Conservation (phyloP, 2,113 vertebrate species). For the Speoplatyrhinus poulsoni region DNA sequence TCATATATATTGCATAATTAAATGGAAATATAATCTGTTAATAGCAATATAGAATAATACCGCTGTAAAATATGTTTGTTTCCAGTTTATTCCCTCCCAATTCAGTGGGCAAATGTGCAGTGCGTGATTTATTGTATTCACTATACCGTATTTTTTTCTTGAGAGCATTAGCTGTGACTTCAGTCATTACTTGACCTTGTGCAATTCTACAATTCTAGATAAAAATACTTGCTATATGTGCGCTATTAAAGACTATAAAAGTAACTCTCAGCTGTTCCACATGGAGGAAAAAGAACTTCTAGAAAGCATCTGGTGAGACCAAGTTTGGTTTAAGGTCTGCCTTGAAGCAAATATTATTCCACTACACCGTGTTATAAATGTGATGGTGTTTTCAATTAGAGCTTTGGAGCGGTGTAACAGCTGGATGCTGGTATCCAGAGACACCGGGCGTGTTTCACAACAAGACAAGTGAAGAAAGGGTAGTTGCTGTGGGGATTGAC, state of each 20-base stretch:
- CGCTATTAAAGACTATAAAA: neutral
- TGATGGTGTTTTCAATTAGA: slow-evolving; percentile 18
- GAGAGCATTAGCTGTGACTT: neutral
- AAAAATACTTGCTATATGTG: neutral
- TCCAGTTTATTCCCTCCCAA: no score
- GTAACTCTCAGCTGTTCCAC: no score
- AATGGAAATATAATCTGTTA: no score
- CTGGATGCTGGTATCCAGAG: slow-evolving; percentile 4
- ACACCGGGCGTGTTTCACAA: slow-evolving; percentile 8
- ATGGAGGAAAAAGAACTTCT: neutral
- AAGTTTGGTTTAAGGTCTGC: neutral
- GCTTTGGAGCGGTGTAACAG: slow-evolving; percentile 6
- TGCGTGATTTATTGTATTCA: no score
- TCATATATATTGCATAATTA: no score
- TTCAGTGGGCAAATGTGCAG: no score
- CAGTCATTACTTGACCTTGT: neutral
- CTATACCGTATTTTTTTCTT: no score
- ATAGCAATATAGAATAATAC: no score
- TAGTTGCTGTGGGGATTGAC: slow-evolving; percentile 44
- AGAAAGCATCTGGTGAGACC: neutral
- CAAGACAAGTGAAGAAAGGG: neutral
- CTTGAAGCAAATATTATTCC: slow-evolving; percentile 2
- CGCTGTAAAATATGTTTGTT: no score
- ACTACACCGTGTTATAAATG: neutral
- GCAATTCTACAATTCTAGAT: no score